Evolutionary conservation across 2,888 invertebrate species (phyloP).

Genomic region (Scrobipalpa costella): DNA sequence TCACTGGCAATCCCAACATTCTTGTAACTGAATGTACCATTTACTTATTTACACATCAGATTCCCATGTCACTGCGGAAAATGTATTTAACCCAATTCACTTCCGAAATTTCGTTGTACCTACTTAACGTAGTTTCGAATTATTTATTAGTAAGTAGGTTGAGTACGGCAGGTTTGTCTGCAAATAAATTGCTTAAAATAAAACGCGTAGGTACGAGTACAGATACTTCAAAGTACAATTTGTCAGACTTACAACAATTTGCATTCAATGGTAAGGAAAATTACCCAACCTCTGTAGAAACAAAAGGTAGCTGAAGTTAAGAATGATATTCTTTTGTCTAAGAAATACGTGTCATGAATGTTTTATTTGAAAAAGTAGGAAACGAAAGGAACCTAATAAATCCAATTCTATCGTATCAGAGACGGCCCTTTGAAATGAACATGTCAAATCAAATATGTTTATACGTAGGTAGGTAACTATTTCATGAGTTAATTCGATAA

Average conservation of each 20-base stretch:
- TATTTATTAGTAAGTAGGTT: not conserved
- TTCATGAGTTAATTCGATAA: no score
- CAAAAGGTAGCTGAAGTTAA: not conserved
- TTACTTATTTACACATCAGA: not conserved
- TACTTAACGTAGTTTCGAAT: not conserved
- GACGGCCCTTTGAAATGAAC: not conserved
- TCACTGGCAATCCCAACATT: not conserved
- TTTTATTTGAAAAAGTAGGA: conserved; percentile 20
- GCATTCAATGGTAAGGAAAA: conserved; percentile 15
- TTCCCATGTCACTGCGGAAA: no score
- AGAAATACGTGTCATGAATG: conserved; percentile 22
- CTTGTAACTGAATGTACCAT: not conserved
- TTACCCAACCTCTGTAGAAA: conserved; percentile 10
- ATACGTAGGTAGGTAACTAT: no score
- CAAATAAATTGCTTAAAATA: not conserved
- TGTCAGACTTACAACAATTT: conserved; percentile 3
- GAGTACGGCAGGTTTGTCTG: not conserved
- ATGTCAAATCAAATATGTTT: not conserved
- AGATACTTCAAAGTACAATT: not conserved
- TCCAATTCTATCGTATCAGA: conserved; percentile 21
- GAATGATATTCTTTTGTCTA: conserved; percentile 6
- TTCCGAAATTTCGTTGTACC: no score
- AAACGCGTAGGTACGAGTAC: not conserved
- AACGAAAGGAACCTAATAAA: conserved; percentile 18
- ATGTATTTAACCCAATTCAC: no score